A percentile compares a stretch with the other conserved stretches of the same genome.
These are phyloP conservation scores for Trichoplax adhaerens DNA, from an alignment of 37 sponge, comb jelly and placozoan genomes.

Conservation along the genomic window DNA sequence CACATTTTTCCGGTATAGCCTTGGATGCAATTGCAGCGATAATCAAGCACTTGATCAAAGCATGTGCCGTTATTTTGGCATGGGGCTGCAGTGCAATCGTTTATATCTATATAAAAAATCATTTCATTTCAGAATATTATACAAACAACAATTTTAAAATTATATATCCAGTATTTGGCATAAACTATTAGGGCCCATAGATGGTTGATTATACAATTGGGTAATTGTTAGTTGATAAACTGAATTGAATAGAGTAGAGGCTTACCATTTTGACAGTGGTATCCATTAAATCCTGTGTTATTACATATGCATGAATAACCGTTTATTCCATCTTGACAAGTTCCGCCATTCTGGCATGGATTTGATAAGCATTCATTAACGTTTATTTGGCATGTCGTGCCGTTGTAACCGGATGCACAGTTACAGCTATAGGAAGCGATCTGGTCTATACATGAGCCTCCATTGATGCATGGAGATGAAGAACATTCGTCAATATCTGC, in stretches of 20 bases:
- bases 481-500: neutral
- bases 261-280: too few relatives aligned
- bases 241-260: too few relatives aligned
- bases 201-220: too few relatives aligned
- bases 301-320: neutral
- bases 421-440: too few relatives aligned
- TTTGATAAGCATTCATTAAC: too few relatives aligned
- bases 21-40: neutral
- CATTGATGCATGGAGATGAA: constrained; percentile 15
- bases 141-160: neutral
- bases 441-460: neutral
- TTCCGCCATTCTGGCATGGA: too few relatives aligned
- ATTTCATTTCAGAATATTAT: neutral
- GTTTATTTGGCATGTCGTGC: too few relatives aligned
- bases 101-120: constrained; percentile 6
- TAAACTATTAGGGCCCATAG: too few relatives aligned
- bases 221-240: too few relatives aligned
- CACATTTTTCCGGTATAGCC: constrained; percentile 11
- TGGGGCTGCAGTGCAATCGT: constrained; percentile 3
- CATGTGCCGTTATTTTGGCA: constrained; percentile 2
- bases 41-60: neutral
- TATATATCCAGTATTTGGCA: too few relatives aligned
- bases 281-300: too few relatives aligned
- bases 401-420: too few relatives aligned
- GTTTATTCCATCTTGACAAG: neutral